Evolutionary conservation across 2,113 vertebrate species (phyloP).

Genomic region (Pseudorhombus dupliciocellatus): DNA sequence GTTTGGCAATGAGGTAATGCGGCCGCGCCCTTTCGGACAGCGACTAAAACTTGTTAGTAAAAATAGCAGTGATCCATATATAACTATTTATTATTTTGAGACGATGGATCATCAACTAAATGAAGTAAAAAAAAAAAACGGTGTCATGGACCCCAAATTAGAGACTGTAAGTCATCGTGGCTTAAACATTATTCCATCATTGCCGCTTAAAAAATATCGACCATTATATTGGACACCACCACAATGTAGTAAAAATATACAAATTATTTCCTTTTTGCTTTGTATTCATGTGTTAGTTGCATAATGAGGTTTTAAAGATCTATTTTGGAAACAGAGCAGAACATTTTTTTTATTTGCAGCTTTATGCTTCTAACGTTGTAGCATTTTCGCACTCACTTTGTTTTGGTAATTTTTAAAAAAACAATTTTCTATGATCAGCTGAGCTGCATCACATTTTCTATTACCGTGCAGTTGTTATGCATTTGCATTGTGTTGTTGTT

Average conservation of each 20-base stretch:
- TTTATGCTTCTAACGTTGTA: slow-evolving; percentile 67
- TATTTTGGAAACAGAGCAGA: slow-evolving; percentile 32
- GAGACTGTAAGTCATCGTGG: slow-evolving; percentile 9
- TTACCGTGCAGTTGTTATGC: slow-evolving; percentile 6
- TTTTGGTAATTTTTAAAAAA: neutral
- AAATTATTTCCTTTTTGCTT: slow-evolving; percentile 32
- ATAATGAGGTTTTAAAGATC: slow-evolving; percentile 31
- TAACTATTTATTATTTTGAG: slow-evolving; percentile 29
- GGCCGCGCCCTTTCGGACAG: neutral
- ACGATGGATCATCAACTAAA: slow-evolving; percentile 15
- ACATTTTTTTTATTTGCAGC: slow-evolving; percentile 28
- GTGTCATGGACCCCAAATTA: slow-evolving; percentile 39
- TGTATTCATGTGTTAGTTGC: slow-evolving; percentile 47
- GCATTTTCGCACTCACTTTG: slow-evolving; percentile 32
- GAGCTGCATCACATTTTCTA: slow-evolving; percentile 23
- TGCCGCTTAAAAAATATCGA: slow-evolving; percentile 20
- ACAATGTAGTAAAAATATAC: neutral
- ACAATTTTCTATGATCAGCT: slow-evolving; percentile 16
- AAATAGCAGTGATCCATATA: slow-evolving; percentile 21
- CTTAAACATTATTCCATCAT: slow-evolving; percentile 45
- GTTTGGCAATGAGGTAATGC: slow-evolving; percentile 34
- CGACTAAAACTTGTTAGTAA: slow-evolving; percentile 25
- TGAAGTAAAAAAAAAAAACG: slow-evolving; percentile 4
- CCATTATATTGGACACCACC: slow-evolving; percentile 5
- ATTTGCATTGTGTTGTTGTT: slow-evolving; percentile 6